Conservation (phyloP, 2,113 vertebrate species). For the Oreamnos americanus region DNA sequence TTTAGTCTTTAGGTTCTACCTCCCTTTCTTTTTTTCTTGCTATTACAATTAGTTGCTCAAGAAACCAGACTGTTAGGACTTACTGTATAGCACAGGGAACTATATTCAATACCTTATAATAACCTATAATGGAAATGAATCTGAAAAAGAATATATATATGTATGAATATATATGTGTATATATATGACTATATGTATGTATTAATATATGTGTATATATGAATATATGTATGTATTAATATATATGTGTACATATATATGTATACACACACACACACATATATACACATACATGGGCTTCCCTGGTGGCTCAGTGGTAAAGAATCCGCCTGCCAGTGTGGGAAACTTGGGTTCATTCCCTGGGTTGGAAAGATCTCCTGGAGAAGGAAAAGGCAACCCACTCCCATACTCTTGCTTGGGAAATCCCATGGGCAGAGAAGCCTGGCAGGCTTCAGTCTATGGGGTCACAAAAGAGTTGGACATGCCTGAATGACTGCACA, state of each 20-base stretch:
- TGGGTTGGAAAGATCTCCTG: not conserved
- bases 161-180: not conserved
- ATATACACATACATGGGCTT: not conserved
- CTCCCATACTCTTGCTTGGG: not conserved
- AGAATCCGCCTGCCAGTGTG: not conserved
- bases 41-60: not conserved
- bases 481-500: not conserved
- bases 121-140: not conserved
- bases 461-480: not conserved
- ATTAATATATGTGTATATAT: no score
- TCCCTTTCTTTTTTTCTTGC: not conserved
- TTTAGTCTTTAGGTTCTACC: not conserved
- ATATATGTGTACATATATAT: accelerated
- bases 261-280: accelerated
- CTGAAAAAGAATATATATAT: not conserved
- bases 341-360: not conserved
- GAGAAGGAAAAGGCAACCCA: not conserved
- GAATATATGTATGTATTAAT: not conserved
- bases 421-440: not conserved
- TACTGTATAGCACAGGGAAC: not conserved
- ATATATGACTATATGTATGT: no score
- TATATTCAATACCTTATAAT: not conserved
- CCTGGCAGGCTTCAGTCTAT: not conserved
- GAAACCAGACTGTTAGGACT: not conserved
- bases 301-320: not conserved